These are phyloP conservation scores for Sciaenops ocellatus DNA, from an alignment of 2,797 vertebrate species.

Conservation along the genomic window DNA sequence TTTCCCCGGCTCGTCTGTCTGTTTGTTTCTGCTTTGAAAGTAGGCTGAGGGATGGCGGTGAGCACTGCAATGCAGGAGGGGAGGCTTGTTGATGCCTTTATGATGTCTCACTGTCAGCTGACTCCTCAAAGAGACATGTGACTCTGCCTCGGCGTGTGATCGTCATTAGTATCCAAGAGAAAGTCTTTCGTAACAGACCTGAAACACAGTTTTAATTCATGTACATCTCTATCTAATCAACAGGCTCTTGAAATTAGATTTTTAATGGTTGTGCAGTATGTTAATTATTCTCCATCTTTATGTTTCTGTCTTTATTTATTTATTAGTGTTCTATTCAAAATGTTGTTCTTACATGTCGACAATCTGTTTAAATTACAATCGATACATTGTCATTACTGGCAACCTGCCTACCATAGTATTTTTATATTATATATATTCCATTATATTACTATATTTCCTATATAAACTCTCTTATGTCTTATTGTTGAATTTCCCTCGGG, in stretches of 20 bases:
- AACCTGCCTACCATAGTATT: too few relatives aligned
- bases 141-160: constrained; percentile 33
- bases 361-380: too few relatives aligned
- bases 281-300: not conserved
- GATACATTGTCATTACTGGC: too few relatives aligned
- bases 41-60: accelerated
- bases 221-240: not conserved
- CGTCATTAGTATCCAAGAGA: not conserved
- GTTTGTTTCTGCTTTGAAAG: accelerated
- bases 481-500: too few relatives aligned
- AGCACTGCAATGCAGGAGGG: constrained; percentile 66
- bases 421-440: too few relatives aligned
- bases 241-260: not conserved
- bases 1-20: constrained; percentile 4
- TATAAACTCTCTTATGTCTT: too few relatives aligned
- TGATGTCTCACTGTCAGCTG: constrained; percentile 80
- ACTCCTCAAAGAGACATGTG: constrained; percentile 70
- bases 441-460: too few relatives aligned
- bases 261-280: not conserved
- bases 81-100: constrained; percentile 47
- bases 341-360: too few relatives aligned
- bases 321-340: too few relatives aligned
- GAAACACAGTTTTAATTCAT: not conserved
- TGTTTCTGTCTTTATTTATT: not conserved
- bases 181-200: not conserved